phyloP scores from a whole-genome alignment of 2,888 invertebrate genomes.

The Protula sp. region DNA sequence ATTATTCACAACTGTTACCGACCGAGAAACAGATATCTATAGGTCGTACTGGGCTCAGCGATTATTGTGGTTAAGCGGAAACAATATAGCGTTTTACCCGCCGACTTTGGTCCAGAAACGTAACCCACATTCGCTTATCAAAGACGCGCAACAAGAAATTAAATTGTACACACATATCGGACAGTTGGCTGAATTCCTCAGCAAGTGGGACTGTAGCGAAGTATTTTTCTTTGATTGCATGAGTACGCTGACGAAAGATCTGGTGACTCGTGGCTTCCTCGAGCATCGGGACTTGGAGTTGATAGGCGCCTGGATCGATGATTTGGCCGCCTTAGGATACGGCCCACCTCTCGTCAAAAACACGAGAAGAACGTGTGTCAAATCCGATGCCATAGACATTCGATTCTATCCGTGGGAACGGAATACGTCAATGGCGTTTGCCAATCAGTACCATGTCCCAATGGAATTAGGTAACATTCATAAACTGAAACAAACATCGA shows the following conservation, averaged over 20 bases:
- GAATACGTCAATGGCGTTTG: neutral
- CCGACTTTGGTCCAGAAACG: constrained; percentile 28
- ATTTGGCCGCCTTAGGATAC: neutral
- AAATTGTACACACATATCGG: constrained; percentile 27
- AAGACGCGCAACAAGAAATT: constrained; percentile 28
- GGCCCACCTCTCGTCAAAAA: neutral
- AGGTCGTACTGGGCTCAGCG: constrained; percentile 35
- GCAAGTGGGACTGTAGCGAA: constrained; percentile 24
- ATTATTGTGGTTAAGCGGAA: constrained; percentile 30
- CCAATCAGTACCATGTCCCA: neutral
- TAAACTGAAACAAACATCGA: neutral
- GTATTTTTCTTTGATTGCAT: constrained; percentile 1
- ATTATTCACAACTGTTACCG: constrained; percentile 29
- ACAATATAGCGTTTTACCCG: constrained; percentile 27
- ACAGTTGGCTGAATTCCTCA: constrained; percentile 17
- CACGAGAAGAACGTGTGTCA: neutral
- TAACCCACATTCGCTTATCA: constrained; percentile 25
- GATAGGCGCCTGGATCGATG: neutral
- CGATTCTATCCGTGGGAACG: neutral
- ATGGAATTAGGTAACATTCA: neutral
- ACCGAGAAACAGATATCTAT: constrained; percentile 35
- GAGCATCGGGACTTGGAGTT: neutral
- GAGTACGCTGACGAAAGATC: neutral
- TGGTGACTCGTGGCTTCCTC: neutral
- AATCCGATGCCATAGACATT: neutral